Conservation (phyloP, 2,113 vertebrate species). For the Tautogolabrus adspersus region DNA sequence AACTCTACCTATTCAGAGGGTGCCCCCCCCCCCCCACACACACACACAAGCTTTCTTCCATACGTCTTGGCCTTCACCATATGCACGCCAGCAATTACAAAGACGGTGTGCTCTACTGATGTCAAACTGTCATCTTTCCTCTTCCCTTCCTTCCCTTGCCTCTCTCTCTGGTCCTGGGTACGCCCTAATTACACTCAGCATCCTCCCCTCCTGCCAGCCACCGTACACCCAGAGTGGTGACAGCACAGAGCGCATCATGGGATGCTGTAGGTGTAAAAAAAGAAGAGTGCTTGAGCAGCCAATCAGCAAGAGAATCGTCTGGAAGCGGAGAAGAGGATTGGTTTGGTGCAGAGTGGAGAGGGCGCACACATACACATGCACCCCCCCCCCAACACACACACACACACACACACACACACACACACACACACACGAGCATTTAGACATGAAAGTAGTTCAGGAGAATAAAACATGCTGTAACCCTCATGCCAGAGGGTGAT, state of each 20-base stretch:
- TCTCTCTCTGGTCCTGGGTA: slow-evolving; percentile 47
- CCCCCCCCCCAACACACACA: slow-evolving; percentile 10
- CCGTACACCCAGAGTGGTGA: slow-evolving; percentile 55
- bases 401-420: not conserved
- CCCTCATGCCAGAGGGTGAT: slow-evolving; percentile 51
- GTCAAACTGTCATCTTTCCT: slow-evolving; percentile 75
- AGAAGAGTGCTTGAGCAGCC: slow-evolving; percentile 42
- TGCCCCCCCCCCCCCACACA: slow-evolving; percentile 14
- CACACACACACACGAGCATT: not conserved
- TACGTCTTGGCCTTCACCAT: slow-evolving; percentile 39
- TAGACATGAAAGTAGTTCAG: slow-evolving; percentile 53
- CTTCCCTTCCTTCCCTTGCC: slow-evolving; percentile 1
- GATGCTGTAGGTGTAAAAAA: slow-evolving; percentile 53
- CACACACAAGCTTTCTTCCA: slow-evolving; percentile 12
- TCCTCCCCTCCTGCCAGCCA: slow-evolving; percentile 64
- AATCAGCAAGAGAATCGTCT: slow-evolving; percentile 41
- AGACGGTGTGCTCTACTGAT: slow-evolving; percentile 62
- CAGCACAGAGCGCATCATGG: slow-evolving; percentile 65
- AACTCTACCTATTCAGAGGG: slow-evolving; percentile 41
- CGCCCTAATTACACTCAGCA: slow-evolving; percentile 76
- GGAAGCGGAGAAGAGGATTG: slow-evolving; percentile 39
- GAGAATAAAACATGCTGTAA: slow-evolving; percentile 63
- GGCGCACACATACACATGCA: not conserved
- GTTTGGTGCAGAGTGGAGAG: slow-evolving; percentile 35
- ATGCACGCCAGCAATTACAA: slow-evolving; percentile 72